These are phyloP conservation scores for Eilema sororculum DNA, from an alignment of 2,888 invertebrate genomes.

Conservation along the genomic window DNA sequence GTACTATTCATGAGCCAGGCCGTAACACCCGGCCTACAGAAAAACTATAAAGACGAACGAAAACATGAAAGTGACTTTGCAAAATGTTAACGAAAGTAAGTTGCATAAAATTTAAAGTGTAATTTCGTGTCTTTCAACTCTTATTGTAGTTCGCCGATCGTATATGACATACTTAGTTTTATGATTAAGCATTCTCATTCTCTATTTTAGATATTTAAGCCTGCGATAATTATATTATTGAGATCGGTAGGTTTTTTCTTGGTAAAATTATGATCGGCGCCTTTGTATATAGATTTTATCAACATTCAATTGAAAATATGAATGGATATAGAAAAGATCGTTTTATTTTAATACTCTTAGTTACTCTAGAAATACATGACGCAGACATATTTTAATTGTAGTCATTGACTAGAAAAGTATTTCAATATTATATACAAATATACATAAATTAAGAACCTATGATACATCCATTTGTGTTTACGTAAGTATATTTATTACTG, in stretches of 20 bases:
- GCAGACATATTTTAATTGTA: constrained; percentile 24
- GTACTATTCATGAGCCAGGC: constrained; percentile 62
- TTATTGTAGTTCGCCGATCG: background rate
- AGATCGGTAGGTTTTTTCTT: background rate
- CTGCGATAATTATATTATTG: too few relatives aligned
- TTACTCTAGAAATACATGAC: background rate
- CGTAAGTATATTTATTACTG: constrained; percentile 16
- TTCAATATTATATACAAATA: background rate
- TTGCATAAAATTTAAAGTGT: constrained; percentile 3
- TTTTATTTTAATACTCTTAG: constrained; percentile 12
- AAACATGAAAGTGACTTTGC: constrained; percentile 9
- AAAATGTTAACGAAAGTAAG: constrained; percentile 1
- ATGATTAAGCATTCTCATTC: background rate
- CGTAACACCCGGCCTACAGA: background rate
- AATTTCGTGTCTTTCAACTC: constrained; percentile 5
- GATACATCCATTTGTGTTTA: constrained; percentile 30
- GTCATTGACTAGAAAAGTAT: constrained; percentile 30
- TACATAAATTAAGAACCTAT: constrained; percentile 11
- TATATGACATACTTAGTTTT: background rate
- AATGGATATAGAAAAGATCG: background rate
- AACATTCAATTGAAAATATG: background rate
- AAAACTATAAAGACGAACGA: background rate
- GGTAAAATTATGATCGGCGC: background rate
- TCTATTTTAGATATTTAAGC: background rate
- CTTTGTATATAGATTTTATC: background rate